A percentile compares a stretch with the other conserved stretches of the same genome.
Evolutionary conservation across 2,888 invertebrate species (phyloP).

Genomic region (Euplagia quadripunctaria): DNA sequence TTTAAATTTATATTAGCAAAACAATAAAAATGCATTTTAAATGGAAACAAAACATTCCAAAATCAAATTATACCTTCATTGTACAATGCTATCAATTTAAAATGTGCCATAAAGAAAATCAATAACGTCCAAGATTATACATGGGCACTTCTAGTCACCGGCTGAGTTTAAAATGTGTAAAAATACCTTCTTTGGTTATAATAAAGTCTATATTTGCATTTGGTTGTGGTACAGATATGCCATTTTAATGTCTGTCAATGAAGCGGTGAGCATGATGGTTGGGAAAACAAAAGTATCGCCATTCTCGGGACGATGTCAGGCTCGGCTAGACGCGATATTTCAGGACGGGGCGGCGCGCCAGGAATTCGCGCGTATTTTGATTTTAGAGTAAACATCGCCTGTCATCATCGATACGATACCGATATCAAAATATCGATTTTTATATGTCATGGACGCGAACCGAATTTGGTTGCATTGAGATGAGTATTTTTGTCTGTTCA

Average conservation of each 20-base stretch:
- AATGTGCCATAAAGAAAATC: conserved; percentile 15
- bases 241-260: conserved; percentile 38
- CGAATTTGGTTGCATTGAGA: background rate
- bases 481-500: background rate
- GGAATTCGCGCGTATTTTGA: conserved; percentile 41
- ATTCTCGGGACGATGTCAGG: conserved; percentile 22
- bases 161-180: background rate
- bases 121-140: conserved; percentile 38
- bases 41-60: conserved; percentile 23
- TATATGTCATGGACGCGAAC: conserved; percentile 13
- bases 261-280: conserved; percentile 8
- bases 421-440: conserved; percentile 18
- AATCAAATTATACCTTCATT: conserved; percentile 12
- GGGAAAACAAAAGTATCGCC: conserved; percentile 35
- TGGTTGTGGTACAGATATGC: conserved; percentile 15
- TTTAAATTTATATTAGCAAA: background rate
- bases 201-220: conserved; percentile 27
- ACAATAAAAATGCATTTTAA: background rate
- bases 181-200: background rate
- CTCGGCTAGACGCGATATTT: conserved; percentile 46
- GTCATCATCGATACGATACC: conserved; percentile 26
- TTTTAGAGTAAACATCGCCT: conserved; percentile 34
- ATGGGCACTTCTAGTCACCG: conserved; percentile 22
- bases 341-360: conserved; percentile 32
- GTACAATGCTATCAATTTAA: conserved; percentile 12